Percentiles rank a stretch among this genome's conserved stretches.
Evolutionary conservation across 2,113 vertebrate species (phyloP).

Genomic region (Zosterops pallidus): DNA sequence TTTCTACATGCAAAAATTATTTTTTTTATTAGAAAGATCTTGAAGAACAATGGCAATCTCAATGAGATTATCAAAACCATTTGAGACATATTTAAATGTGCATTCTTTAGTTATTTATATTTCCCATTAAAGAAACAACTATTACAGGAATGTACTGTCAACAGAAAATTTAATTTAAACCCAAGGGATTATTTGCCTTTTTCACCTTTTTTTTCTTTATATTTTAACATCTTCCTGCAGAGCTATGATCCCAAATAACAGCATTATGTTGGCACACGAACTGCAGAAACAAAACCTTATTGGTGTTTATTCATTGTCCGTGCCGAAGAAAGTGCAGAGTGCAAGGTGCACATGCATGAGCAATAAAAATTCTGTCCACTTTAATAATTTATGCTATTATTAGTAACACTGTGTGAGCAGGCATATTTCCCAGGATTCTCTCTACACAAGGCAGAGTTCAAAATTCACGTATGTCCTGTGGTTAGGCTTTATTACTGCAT

Average conservation of each 20-base stretch:
- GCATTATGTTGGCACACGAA: background rate
- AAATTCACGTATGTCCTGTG: background rate
- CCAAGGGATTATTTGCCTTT: background rate
- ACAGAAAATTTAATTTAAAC: constrained; percentile 9
- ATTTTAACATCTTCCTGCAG: background rate
- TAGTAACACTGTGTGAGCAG: constrained; percentile 31
- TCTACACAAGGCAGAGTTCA: background rate
- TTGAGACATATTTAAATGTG: background rate
- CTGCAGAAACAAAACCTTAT: background rate
- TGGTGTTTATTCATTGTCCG: background rate
- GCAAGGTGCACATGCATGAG: background rate
- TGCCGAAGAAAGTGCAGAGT: background rate
- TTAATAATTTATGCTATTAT: constrained; percentile 44
- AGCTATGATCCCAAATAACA: background rate
- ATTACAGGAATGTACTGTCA: background rate
- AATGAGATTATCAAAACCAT: background rate
- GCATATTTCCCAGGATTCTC: background rate
- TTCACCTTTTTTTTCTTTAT: background rate
- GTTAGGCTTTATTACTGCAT: background rate
- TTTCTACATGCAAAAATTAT: background rate
- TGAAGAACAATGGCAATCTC: background rate
- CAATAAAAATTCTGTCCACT: constrained; percentile 8
- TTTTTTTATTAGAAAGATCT: background rate
- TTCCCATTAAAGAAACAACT: background rate
- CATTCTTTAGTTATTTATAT: background rate